phyloP scores from a whole-genome alignment of 2,888 invertebrate species.

The Peribatodes rhomboidaria region DNA sequence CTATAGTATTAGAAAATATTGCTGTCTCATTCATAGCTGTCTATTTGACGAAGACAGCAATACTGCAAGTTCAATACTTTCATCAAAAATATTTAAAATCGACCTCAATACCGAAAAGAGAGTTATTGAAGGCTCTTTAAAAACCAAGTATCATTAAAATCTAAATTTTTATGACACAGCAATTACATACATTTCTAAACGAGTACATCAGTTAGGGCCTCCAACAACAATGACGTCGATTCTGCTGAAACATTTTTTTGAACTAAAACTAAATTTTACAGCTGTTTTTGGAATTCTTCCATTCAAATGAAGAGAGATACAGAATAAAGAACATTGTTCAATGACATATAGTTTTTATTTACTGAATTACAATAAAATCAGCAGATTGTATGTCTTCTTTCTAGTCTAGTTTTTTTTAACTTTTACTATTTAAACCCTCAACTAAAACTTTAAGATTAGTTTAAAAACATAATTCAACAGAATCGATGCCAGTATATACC shows the following conservation, averaged over 20 bases:
- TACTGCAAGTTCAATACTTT: not conserved
- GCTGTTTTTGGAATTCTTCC: too few species aligned
- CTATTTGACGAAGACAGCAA: not conserved
- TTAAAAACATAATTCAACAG: not conserved
- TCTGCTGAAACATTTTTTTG: not conserved
- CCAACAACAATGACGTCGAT: not conserved
- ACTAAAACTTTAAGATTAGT: not conserved
- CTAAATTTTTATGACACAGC: constrained; percentile 22
- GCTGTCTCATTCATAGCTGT: constrained; percentile 1
- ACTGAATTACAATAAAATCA: too few species aligned
- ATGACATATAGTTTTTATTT: too few species aligned
- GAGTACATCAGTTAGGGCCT: not conserved
- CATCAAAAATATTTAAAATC: not conserved
- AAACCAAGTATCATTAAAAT: constrained; percentile 7
- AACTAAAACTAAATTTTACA: too few species aligned
- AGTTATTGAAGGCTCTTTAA: constrained; percentile 5
- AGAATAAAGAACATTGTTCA: too few species aligned
- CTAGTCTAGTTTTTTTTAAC: too few species aligned
- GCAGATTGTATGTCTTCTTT: too few species aligned
- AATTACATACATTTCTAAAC: constrained; percentile 3
- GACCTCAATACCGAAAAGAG: not conserved
- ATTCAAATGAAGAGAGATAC: too few species aligned
- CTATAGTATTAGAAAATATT: not conserved
- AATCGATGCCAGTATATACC: not conserved
- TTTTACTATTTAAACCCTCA: too few species aligned